Evolutionary conservation across 2,113 vertebrate species (phyloP).

Genomic region (Aspidoscelis tigris): DNA sequence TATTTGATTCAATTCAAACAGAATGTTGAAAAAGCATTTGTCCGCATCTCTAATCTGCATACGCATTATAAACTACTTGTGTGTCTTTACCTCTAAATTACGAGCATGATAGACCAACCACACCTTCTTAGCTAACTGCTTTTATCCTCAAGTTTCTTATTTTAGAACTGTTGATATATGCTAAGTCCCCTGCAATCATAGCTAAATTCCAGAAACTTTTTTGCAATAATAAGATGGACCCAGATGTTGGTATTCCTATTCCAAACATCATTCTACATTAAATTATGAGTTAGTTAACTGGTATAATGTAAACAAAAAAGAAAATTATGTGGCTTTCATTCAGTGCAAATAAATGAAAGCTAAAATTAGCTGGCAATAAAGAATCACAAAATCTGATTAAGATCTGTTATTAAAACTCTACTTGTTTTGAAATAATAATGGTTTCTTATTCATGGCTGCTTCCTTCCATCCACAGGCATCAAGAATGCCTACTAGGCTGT

Average conservation of each 20-base stretch:
- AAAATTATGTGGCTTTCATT: background rate
- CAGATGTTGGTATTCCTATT: background rate
- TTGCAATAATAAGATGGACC: background rate
- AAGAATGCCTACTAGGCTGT: background rate
- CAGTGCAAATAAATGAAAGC: background rate
- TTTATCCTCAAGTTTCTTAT: background rate
- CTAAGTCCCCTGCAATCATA: background rate
- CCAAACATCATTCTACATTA: background rate
- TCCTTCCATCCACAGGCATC: background rate
- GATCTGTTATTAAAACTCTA: background rate
- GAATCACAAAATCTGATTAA: slow-evolving; percentile 14
- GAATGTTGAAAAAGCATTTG: too few species aligned
- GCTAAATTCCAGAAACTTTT: background rate
- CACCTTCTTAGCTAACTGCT: background rate
- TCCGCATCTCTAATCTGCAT: background rate
- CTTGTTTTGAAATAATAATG: background rate
- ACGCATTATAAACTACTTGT: background rate
- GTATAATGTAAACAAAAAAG: background rate
- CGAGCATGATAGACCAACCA: background rate
- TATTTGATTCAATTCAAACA: too few species aligned
- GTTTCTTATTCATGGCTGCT: background rate
- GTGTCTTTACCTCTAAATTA: too few species aligned
- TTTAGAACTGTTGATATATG: background rate
- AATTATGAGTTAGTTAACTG: background rate
- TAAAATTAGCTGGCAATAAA: background rate